phyloP scores from a whole-genome alignment of 2,113 vertebrate species.

The Tenrec ecaudatus region DNA sequence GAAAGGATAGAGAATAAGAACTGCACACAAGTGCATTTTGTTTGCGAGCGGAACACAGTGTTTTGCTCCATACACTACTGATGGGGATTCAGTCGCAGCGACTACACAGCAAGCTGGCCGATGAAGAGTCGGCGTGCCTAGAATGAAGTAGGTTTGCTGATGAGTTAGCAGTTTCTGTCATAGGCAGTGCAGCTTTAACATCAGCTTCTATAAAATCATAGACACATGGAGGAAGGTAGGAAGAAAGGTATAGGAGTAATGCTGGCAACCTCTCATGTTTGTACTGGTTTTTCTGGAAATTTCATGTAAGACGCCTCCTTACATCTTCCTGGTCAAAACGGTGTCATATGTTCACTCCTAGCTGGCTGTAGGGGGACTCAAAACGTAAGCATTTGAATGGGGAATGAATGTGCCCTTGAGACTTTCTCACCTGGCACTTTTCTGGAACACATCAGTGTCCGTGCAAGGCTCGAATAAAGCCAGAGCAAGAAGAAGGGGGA shows the following conservation, averaged over 20 bases:
- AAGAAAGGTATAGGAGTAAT: not conserved
- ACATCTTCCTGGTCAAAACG: not conserved
- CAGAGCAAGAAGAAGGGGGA: not conserved
- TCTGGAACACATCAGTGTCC: not conserved
- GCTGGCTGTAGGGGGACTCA: not conserved
- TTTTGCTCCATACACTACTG: not conserved
- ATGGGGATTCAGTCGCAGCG: not conserved
- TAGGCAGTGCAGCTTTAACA: not conserved
- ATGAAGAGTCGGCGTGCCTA: not conserved
- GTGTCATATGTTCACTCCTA: not conserved
- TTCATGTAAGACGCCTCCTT: not conserved
- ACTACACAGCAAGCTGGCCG: not conserved
- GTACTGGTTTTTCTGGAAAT: not conserved
- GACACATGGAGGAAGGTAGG: not conserved
- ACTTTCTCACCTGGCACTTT: not conserved
- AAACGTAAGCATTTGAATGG: not conserved
- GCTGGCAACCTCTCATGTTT: conserved; percentile 1
- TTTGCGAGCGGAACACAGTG: not conserved
- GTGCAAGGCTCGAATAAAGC: not conserved
- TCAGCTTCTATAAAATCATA: not conserved
- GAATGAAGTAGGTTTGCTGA: not conserved
- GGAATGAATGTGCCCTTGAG: not conserved
- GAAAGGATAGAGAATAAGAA: not conserved
- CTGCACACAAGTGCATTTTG: not conserved
- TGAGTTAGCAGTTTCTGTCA: not conserved